Percentiles rank a stretch among this genome's conserved stretches.
Evolutionary conservation across 2,888 invertebrate species (phyloP).

Genomic region (Andrena fulva): DNA sequence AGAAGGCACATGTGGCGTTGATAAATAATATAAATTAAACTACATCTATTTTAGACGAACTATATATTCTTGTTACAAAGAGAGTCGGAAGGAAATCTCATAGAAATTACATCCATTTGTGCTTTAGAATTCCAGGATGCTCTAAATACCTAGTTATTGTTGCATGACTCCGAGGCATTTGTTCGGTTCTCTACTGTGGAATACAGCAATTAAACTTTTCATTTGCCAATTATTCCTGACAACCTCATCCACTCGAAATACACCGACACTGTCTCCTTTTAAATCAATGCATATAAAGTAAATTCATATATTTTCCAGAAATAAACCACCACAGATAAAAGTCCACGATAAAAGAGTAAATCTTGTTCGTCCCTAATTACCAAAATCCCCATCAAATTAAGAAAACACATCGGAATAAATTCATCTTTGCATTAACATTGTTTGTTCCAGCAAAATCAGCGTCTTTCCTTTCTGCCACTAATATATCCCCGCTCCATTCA

Average conservation of each 20-base stretch:
- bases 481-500: not conserved
- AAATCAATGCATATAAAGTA: not conserved
- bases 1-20: not conserved
- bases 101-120: constrained; percentile 49
- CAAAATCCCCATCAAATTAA: no score
- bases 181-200: constrained; percentile 3
- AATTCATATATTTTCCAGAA: not conserved
- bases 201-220: not conserved
- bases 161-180: constrained; percentile 72
- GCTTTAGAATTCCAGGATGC: constrained; percentile 77
- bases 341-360: no score
- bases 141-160: constrained; percentile 80
- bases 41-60: not conserved
- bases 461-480: not conserved
- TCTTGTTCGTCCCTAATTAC: no score
- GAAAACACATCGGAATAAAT: no score
- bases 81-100: constrained; percentile 54
- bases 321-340: no score
- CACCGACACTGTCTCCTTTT: not conserved
- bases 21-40: not conserved
- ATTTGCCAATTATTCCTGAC: not conserved
- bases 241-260: not conserved
- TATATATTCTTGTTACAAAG: not conserved
- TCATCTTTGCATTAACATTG: no score
- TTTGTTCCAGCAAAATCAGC: not conserved